These are phyloP conservation scores for Acestrorhynchus altus DNA, from an alignment of 2,797 vertebrate species.

Conservation along the genomic window DNA sequence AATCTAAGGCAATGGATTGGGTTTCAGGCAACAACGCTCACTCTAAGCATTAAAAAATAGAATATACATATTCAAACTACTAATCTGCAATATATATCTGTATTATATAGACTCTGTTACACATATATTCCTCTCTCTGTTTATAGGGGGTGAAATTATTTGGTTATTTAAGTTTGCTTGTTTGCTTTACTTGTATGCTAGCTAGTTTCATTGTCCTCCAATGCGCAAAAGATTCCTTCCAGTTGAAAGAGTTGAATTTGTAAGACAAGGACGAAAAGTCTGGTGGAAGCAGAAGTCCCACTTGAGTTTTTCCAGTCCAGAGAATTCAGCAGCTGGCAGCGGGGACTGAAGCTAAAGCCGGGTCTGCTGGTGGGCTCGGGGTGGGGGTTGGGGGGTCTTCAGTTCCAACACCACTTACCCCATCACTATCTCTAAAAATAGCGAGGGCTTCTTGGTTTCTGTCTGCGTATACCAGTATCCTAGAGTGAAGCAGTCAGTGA, in stretches of 20 bases:
- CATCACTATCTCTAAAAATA: constrained; percentile 84
- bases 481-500: constrained; percentile 53
- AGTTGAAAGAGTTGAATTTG: constrained; percentile 45
- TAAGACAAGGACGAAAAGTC: constrained; percentile 34
- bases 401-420: constrained; percentile 83
- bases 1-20: constrained; percentile 84
- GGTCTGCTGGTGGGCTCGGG: constrained; percentile 74
- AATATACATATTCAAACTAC: constrained; percentile 78
- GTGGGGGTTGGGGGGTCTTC: constrained; percentile 71
- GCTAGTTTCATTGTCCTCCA: constrained; percentile 75
- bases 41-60: constrained; percentile 79
- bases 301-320: constrained; percentile 55
- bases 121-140: constrained; percentile 61
- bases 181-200: constrained; percentile 57
- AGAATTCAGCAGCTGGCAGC: constrained; percentile 60
- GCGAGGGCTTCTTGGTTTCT: constrained; percentile 60
- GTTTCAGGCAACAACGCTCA: constrained; percentile 80
- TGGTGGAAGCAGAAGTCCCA: constrained; percentile 51
- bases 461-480: constrained; percentile 47
- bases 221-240: constrained; percentile 58
- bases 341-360: constrained; percentile 67
- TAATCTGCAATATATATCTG: constrained; percentile 72
- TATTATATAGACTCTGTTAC: constrained; percentile 71
- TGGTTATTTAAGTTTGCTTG: constrained; percentile 74
- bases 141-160: constrained; percentile 71